Evolutionary conservation across 2,797 vertebrate genomes (phyloP), one percentile per base, ranked within the genome.

Genomic region (Thunnus albacares): DNA sequence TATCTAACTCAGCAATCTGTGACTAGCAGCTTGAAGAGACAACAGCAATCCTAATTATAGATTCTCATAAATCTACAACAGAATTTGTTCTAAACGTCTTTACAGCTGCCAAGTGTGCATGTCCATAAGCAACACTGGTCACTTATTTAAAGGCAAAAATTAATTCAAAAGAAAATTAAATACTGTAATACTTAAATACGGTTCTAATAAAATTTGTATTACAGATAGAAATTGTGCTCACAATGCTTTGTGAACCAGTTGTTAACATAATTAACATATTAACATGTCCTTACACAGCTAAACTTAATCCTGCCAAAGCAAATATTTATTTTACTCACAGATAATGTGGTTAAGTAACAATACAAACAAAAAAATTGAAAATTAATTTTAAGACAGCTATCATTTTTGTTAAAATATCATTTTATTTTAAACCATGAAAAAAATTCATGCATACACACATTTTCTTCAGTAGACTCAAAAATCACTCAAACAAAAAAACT

Each of bases 381-480:
- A 73, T 58, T 28, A 13, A 49, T 60, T 59, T 22, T 2, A 56
- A 13, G 2, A 69, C 17, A 22, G 35, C 6, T 45, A 17, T 49
- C 15, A 49, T 18, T 49, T 49, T 49, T 49, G 45, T 30, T 55
- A 26, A 68, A 81, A 61, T 71, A 28, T 47, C 14, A 15, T 69
- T 81, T 57, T 74, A 81, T 75, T 82, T 71, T 3, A 26, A 52
- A 68, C 24, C 20, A 66, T 62, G 8, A 71, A 43, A 79, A 62
- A 41, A 67, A 56, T 18, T 47, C 18, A 55, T 1, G 1, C 8
- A 57, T 14, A 52, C 5, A 57, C 14, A 52, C 0, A 45, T 61
- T 14, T 35, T 47, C 0, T 38, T 24, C 3, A 49, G 3, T 11
- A 52, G 9, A 8, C 35, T 57, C n/a, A 61, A 70, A 43, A 64